A percentile compares a stretch with the other conserved stretches of the same genome.
These are phyloP conservation scores for Sorex araneus DNA, from an alignment of 2,113 vertebrate genomes.

Conservation along the genomic window DNA sequence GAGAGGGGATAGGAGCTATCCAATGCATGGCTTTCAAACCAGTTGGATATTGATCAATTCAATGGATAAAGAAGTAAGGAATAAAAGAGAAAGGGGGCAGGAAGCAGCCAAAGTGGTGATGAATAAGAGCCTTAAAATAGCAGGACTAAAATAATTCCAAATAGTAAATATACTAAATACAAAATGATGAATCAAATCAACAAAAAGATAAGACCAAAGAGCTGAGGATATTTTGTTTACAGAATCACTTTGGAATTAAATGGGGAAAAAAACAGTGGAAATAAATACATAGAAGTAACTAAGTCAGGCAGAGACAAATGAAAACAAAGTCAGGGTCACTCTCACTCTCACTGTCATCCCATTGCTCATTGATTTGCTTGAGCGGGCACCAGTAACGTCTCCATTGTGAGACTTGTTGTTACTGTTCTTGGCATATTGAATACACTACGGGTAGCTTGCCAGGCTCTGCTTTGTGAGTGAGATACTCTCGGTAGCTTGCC, in stretches of 20 bases:
- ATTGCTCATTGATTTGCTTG: no score
- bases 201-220: not conserved
- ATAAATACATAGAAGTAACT: constrained; percentile 7
- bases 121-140: not conserved
- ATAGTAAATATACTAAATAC: constrained; percentile 5
- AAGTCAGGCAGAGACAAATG: not conserved
- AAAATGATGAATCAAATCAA: constrained; percentile 19
- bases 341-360: no score
- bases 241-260: constrained; percentile 25
- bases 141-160: not conserved
- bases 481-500: no score
- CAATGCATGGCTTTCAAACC: not conserved
- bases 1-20: no score
- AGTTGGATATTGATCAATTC: not conserved
- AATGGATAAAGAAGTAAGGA: not conserved
- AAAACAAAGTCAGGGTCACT: constrained; percentile 34
- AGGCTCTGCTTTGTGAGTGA: no score
- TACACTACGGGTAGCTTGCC: no score
- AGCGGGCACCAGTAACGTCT: no score
- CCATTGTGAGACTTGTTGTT: no score
- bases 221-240: not conserved
- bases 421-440: no score
- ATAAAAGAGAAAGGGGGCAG: not conserved
- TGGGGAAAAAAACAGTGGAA: not conserved
- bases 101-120: not conserved